These are phyloP conservation scores for Lethenteron camtschaticum DNA, from an alignment of 2,113 vertebrate species.

Conservation along the genomic window DNA sequence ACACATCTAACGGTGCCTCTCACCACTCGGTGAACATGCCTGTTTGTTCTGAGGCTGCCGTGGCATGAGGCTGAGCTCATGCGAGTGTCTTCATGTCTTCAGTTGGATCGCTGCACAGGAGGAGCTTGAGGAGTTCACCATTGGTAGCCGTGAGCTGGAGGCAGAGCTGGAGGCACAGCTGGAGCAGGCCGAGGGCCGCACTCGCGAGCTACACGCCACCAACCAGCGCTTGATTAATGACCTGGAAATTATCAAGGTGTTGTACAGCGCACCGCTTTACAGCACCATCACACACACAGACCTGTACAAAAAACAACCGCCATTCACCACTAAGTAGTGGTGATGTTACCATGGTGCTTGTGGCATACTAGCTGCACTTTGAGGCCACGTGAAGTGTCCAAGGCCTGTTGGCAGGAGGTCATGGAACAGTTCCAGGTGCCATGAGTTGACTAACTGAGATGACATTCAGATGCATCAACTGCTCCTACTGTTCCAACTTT, in stretches of 20 bases:
- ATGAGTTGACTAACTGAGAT: too few relatives aligned
- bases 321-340: too few relatives aligned
- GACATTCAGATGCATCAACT: too few relatives aligned
- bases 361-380: too few relatives aligned
- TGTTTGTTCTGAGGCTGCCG: background rate
- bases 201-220: slow-evolving; percentile 55
- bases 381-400: too few relatives aligned
- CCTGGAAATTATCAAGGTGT: slow-evolving; percentile 57
- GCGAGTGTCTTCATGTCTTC: slow-evolving; percentile 9
- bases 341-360: too few relatives aligned
- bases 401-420: too few relatives aligned
- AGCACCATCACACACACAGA: too few relatives aligned
- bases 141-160: slow-evolving; percentile 85
- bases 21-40: background rate
- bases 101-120: slow-evolving; percentile 55
- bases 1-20: background rate
- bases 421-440: too few relatives aligned
- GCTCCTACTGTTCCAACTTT: too few relatives aligned
- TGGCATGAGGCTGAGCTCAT: background rate
- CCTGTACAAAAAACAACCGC: too few relatives aligned
- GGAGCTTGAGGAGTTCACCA: slow-evolving; percentile 77
- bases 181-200: slow-evolving; percentile 58
- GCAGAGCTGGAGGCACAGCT: slow-evolving; percentile 71
- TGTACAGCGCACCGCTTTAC: background rate
- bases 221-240: slow-evolving; percentile 55